These are phyloP conservation scores for Dicrurus megarhynchus DNA, from an alignment of 2,113 vertebrate genomes.

Conservation along the genomic window DNA sequence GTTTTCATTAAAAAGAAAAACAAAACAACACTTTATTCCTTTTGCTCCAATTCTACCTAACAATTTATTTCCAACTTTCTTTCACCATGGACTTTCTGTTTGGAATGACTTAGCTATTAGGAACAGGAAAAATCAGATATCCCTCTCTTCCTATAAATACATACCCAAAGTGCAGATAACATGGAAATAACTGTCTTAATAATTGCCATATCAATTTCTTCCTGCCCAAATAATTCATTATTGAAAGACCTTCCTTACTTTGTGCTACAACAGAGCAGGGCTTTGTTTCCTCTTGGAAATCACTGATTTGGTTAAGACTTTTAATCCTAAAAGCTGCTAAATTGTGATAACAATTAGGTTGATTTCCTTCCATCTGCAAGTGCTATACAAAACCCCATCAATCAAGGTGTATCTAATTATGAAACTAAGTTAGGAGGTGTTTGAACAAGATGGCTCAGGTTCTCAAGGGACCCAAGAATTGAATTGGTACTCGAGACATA, in stretches of 20 bases:
- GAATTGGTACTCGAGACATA: slow-evolving; percentile 75
- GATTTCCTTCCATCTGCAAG: slow-evolving; percentile 55
- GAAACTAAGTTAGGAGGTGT: slow-evolving; percentile 80
- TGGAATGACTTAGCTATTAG: neutral
- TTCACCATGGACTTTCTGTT: neutral
- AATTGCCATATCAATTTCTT: neutral
- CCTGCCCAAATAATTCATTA: neutral
- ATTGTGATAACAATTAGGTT: slow-evolving; percentile 69
- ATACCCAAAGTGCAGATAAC: neutral
- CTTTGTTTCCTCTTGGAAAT: slow-evolving; percentile 47
- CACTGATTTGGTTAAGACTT: slow-evolving; percentile 44
- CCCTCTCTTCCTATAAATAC: neutral
- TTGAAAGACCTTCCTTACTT: neutral
- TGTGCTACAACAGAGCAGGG: neutral
- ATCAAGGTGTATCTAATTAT: slow-evolving; percentile 78
- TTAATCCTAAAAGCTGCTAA: slow-evolving; percentile 54
- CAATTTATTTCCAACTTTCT: neutral
- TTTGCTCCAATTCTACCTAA: neutral
- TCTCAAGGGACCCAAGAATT: slow-evolving; percentile 68
- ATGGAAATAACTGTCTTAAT: neutral
- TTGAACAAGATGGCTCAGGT: slow-evolving; percentile 73
- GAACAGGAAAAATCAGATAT: neutral
- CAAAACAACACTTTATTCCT: neutral
- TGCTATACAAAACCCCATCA: slow-evolving; percentile 59
- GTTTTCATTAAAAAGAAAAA: neutral